Conservation (phyloP, 2,797 vertebrate genomes). For the Onychomys torridus region DNA sequence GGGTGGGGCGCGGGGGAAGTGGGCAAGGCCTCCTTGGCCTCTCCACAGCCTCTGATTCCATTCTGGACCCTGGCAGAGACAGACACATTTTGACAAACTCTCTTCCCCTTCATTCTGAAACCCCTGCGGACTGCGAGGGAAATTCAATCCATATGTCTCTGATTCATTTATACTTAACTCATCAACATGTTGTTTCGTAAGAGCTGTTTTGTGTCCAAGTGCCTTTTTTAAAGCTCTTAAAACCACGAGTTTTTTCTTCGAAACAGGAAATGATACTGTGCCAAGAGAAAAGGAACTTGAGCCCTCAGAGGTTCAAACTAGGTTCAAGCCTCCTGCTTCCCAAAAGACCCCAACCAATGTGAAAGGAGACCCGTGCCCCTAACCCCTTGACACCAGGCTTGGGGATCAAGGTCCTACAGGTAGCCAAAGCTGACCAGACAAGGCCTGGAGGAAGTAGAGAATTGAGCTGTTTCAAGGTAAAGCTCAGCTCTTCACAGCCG, state of each 20-base stretch:
- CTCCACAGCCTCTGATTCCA: not conserved
- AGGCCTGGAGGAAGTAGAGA: not conserved
- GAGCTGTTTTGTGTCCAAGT: conserved; percentile 75
- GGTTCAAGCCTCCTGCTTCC: conserved; percentile 70
- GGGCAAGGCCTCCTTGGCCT: not conserved
- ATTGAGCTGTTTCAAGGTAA: not conserved
- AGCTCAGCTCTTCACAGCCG: conserved; percentile 56
- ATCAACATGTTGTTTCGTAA: conserved; percentile 81
- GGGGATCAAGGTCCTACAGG: not conserved
- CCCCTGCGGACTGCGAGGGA: conserved; percentile 73
- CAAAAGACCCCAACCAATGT: conserved; percentile 16
- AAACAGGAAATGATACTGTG: conserved; percentile 78
- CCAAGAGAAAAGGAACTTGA: conserved; percentile 78
- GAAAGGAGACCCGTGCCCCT: not conserved
- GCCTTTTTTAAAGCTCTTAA: conserved; percentile 68
- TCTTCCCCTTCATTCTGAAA: conserved; percentile 74
- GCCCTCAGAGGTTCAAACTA: conserved; percentile 63
- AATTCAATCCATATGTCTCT: conserved; percentile 82
- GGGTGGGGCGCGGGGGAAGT: fast-evolving
- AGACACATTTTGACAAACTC: conserved; percentile 57
- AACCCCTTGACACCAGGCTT: fast-evolving
- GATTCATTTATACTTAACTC: conserved; percentile 81
- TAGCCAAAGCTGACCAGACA: not conserved
- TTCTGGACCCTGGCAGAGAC: conserved; percentile 39
- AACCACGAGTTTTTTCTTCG: conserved; percentile 65